Conservation (phyloP, 2,113 vertebrate genomes). For the Pitta sordida region DNA sequence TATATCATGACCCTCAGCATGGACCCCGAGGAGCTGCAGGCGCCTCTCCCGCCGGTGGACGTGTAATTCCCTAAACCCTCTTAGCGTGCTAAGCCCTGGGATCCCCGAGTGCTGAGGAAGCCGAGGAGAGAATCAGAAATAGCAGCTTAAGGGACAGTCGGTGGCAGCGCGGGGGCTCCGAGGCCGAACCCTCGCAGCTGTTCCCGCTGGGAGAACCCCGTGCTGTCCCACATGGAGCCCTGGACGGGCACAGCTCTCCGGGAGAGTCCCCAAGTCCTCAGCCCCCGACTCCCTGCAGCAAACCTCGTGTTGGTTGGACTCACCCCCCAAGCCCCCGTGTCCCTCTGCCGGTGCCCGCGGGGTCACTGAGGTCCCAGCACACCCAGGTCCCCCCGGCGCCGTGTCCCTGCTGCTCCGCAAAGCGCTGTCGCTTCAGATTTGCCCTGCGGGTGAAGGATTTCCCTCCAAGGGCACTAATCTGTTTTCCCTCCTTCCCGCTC, state of each 20-base stretch:
- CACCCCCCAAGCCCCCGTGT: not conserved
- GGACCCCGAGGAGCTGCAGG: not conserved
- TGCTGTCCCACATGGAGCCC: rapidly evolving
- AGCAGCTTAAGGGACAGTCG: not conserved
- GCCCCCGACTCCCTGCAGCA: not conserved
- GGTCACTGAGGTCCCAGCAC: rapidly evolving
- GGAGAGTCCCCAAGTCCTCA: rapidly evolving
- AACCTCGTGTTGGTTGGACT: rapidly evolving
- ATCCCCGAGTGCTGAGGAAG: conserved; percentile 21
- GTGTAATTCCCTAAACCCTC: conserved; percentile 44
- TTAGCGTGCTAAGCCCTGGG: conserved; percentile 14
- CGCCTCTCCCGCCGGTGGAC: not conserved
- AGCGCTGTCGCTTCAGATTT: not conserved
- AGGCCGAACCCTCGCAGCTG: not conserved
- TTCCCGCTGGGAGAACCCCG: rapidly evolving
- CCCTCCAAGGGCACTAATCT: not conserved
- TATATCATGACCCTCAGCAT: no score
- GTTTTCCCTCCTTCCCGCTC: conserved; percentile 31
- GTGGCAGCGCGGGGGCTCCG: not conserved
- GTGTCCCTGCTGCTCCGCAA: not conserved
- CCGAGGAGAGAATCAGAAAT: conserved; percentile 33
- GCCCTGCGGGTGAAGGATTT: not conserved
- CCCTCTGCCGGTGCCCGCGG: rapidly evolving
- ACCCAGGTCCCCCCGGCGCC: not conserved
- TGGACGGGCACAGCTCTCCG: not conserved